Evolutionary conservation across 1,140 invertebrate genomes (phyloP).

Genomic region (Temnothorax curvispinosus): DNA sequence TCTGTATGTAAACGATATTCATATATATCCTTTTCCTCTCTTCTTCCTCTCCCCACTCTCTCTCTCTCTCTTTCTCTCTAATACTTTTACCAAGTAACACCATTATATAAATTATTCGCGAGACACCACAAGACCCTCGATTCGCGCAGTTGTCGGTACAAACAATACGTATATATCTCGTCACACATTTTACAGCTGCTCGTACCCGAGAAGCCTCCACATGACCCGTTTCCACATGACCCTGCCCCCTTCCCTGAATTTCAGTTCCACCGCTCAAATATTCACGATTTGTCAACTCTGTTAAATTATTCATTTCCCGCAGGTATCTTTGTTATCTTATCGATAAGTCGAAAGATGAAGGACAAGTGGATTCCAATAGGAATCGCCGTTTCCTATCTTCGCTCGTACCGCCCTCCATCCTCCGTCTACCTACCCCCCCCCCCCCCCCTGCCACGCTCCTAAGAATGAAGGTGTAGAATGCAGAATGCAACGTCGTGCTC

Average conservation of each 20-base stretch:
- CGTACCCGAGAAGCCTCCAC: constrained; percentile 29
- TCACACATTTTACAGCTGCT: constrained; percentile 53
- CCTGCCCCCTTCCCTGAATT: neutral
- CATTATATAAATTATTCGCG: constrained; percentile 27
- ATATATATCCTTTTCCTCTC: neutral
- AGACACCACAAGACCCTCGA: constrained; percentile 14
- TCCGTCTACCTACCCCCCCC: neutral
- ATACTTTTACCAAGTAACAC: constrained; percentile 37
- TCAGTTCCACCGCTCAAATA: constrained; percentile 45
- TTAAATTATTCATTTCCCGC: constrained; percentile 52
- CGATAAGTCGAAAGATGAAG: constrained; percentile 58
- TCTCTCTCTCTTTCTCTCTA: neutral
- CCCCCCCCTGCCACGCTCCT: neutral
- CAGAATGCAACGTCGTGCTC: constrained; percentile 75
- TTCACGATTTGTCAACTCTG: constrained; percentile 52
- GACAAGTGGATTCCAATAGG: constrained; percentile 37
- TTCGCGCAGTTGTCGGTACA: constrained; percentile 37
- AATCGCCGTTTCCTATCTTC: constrained; percentile 22
- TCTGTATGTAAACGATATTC: neutral
- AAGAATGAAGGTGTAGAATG: constrained; percentile 80
- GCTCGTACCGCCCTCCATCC: neutral
- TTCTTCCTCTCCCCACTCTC: too few species aligned
- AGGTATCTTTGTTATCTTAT: constrained; percentile 52
- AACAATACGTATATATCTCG: constrained; percentile 57
- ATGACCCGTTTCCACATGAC: constrained; percentile 15